Evolutionary conservation across 2,888 invertebrate genomes (phyloP).

Genomic region (Campoplex capitator): DNA sequence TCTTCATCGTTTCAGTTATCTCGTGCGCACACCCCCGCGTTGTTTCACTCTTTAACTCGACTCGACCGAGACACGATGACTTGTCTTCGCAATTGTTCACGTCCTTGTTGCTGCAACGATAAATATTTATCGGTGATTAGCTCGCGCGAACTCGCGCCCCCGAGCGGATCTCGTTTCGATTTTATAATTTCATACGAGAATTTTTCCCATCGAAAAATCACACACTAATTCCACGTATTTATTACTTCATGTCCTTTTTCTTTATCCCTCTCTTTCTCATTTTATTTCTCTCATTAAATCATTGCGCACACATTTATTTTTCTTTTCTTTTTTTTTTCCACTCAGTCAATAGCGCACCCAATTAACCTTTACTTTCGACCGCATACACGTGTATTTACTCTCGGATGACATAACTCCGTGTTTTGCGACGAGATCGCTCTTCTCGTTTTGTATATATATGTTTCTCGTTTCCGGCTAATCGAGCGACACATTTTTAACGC

Average conservation of each 20-base stretch:
- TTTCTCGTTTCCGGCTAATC: constrained; percentile 36
- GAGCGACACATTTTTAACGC: background rate
- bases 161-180: constrained; percentile 40
- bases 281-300: constrained; percentile 28
- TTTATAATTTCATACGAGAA: constrained; percentile 31
- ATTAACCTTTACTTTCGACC: constrained; percentile 72
- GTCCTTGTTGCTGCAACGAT: constrained; percentile 73
- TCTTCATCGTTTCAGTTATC: constrained; percentile 69
- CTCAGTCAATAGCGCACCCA: constrained; percentile 67
- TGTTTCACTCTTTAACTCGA: constrained; percentile 50
- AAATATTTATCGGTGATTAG: constrained; percentile 46
- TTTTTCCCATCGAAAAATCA: constrained; percentile 38
- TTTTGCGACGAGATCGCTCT: constrained; percentile 8
- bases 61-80: constrained; percentile 20
- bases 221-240: constrained; percentile 38
- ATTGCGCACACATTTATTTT: constrained; percentile 26
- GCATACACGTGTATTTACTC: constrained; percentile 19
- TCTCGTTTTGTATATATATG: background rate
- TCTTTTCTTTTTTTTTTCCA: constrained; percentile 18
- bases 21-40: constrained; percentile 58
- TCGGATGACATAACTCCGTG: constrained; percentile 28
- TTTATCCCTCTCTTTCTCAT: background rate
- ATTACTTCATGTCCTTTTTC: constrained; percentile 12
- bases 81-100: constrained; percentile 65
- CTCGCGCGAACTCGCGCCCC: background rate